These are phyloP conservation scores for Engraulis encrasicolus DNA, from an alignment of 2,113 vertebrate genomes.

Conservation along the genomic window DNA sequence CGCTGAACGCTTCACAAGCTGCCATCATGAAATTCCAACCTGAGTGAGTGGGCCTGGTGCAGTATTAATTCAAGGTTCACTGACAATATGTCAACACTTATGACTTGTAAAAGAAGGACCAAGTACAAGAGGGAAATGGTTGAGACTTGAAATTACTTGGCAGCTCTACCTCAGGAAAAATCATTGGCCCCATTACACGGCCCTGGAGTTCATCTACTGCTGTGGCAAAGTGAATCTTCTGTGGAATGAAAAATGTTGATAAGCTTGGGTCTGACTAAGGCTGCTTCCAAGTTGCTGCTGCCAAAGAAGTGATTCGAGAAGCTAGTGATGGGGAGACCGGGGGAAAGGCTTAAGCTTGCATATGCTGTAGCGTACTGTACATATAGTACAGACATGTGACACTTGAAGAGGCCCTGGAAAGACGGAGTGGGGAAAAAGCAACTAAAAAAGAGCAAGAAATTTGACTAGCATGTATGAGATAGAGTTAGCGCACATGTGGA, in stretches of 20 bases:
- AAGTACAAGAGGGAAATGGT: background rate
- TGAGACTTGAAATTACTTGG: background rate
- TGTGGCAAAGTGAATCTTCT: background rate
- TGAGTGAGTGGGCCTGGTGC: conserved; percentile 17
- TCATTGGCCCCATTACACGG: background rate
- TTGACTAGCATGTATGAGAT: conserved; percentile 24
- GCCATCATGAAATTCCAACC: conserved; percentile 55
- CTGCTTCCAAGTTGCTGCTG: background rate
- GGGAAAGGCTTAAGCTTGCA: background rate
- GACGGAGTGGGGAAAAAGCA: background rate
- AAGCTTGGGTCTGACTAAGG: background rate
- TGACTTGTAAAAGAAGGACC: background rate
- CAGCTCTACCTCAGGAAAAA: background rate
- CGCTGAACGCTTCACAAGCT: conserved; percentile 58
- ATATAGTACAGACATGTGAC: background rate
- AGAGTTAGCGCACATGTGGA: too few relatives aligned
- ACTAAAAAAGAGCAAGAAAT: too few relatives aligned
- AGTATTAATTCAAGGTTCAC: conserved; percentile 45
- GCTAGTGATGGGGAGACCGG: background rate
- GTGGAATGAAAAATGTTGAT: background rate
- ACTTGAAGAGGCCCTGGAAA: background rate
- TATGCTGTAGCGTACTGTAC: too few relatives aligned
- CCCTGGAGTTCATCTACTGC: background rate
- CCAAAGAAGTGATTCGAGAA: background rate
- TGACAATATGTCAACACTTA: background rate